These are phyloP conservation scores for Holacanthella duospinosa DNA, from an alignment of 2,888 invertebrate species.

Conservation along the genomic window DNA sequence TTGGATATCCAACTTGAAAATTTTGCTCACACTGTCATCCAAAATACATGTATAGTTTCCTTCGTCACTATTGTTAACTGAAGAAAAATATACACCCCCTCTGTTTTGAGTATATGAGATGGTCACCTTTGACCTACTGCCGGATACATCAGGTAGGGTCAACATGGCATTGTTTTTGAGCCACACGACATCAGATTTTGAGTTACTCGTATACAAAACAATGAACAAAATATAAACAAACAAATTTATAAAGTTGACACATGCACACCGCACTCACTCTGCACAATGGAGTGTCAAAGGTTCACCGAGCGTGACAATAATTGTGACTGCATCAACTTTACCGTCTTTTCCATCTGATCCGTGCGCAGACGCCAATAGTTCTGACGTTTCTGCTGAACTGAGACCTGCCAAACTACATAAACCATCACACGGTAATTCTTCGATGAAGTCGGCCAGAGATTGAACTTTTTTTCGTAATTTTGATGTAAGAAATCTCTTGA, in stretches of 20 bases:
- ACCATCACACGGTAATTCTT: neutral
- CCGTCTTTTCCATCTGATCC: neutral
- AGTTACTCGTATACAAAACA: neutral
- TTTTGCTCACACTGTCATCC: neutral
- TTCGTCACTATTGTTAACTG: neutral
- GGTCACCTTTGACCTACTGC: neutral
- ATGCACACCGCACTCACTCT: neutral
- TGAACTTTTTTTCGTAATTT: neutral
- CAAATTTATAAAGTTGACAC: too few species aligned
- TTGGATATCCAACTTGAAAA: neutral
- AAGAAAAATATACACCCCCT: neutral
- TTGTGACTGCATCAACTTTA: neutral
- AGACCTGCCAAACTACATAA: neutral
- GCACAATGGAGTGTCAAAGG: neutral
- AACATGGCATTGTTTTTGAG: neutral
- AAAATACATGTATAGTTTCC: constrained; percentile 4
- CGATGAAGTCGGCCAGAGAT: neutral
- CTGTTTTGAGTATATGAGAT: neutral
- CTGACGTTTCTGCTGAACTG: neutral
- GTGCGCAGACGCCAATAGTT: neutral
- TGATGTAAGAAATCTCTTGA: neutral
- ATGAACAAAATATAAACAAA: neutral
- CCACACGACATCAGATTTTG: neutral
- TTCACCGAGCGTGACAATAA: neutral
- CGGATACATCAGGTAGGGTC: neutral